A percentile compares a stretch with the other conserved stretches of the same genome.
Evolutionary conservation across 1,140 invertebrate genomes (phyloP).

Genomic region (Yoshiicerus persimilis): DNA sequence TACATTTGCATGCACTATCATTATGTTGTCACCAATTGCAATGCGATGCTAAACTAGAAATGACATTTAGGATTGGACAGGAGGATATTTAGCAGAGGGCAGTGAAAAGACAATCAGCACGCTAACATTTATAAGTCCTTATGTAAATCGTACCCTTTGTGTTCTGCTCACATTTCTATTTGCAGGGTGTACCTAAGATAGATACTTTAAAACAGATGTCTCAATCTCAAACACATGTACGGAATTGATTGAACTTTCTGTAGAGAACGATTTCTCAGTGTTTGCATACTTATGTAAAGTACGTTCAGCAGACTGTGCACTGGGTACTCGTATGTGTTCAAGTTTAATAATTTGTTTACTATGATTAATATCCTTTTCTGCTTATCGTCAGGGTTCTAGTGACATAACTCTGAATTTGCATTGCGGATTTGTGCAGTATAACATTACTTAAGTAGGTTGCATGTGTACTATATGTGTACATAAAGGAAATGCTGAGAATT

Average conservation of each 20-base stretch:
- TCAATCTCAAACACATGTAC: background rate
- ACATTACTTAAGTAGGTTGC: background rate
- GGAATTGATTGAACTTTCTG: background rate
- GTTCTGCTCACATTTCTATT: no score
- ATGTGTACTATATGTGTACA: no score
- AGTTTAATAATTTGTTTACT: background rate
- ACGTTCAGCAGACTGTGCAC: background rate
- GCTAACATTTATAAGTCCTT: conserved; percentile 1
- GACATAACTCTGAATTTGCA: conserved; percentile 21
- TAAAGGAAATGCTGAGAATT: background rate
- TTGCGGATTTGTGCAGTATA: conserved; percentile 12
- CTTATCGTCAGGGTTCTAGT: background rate
- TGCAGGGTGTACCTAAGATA: background rate
- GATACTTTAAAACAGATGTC: conserved; percentile 8
- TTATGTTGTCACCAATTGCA: background rate
- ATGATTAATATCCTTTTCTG: conserved; percentile 8
- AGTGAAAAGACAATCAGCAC: conserved; percentile 8
- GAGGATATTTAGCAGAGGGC: background rate
- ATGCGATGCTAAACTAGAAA: background rate
- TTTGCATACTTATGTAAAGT: background rate
- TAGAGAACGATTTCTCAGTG: background rate
- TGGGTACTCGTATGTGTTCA: background rate
- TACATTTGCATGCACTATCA: background rate
- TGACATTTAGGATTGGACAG: background rate
- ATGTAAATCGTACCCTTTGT: background rate